Conservation (phyloP, 2,113 vertebrate genomes). For the Willisornis vidua region DNA sequence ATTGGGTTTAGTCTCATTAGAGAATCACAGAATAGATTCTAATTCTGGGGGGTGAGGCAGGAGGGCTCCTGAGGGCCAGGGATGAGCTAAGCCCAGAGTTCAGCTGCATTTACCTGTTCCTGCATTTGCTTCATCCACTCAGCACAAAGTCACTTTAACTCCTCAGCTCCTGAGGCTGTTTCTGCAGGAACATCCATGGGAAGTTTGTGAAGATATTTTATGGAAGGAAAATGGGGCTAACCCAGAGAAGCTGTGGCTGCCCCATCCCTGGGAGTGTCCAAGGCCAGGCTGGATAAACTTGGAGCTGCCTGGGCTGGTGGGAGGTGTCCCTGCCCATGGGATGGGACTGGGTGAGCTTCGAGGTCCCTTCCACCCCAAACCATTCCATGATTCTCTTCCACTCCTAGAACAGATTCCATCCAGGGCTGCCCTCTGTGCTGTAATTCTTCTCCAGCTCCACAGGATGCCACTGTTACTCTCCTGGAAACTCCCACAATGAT, state of each 20-base stretch:
- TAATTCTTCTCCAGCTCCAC: background rate
- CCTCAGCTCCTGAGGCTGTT: background rate
- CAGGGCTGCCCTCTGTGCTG: fast-evolving
- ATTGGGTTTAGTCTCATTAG: fast-evolving
- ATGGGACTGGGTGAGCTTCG: background rate
- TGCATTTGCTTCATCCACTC: background rate
- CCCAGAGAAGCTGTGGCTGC: fast-evolving
- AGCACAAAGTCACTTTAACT: background rate
- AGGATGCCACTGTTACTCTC: slow-evolving; percentile 24
- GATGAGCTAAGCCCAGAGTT: background rate
- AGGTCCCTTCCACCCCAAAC: background rate
- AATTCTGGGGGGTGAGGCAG: background rate
- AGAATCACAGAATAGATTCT: background rate
- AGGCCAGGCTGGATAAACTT: background rate
- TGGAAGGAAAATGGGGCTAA: background rate
- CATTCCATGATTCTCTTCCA: background rate
- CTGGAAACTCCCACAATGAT: background rate
- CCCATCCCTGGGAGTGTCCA: background rate
- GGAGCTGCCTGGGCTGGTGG: background rate
- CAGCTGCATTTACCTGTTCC: background rate
- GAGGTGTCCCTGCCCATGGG: background rate
- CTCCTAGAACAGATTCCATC: fast-evolving
- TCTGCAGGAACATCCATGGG: background rate
- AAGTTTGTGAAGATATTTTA: background rate
- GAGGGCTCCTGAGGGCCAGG: background rate